Percentiles rank a stretch among this genome's conserved stretches.
These are phyloP conservation scores for Pseudomyrmex flavicornis DNA, from an alignment of 1,140 invertebrate species.

Conservation along the genomic window DNA sequence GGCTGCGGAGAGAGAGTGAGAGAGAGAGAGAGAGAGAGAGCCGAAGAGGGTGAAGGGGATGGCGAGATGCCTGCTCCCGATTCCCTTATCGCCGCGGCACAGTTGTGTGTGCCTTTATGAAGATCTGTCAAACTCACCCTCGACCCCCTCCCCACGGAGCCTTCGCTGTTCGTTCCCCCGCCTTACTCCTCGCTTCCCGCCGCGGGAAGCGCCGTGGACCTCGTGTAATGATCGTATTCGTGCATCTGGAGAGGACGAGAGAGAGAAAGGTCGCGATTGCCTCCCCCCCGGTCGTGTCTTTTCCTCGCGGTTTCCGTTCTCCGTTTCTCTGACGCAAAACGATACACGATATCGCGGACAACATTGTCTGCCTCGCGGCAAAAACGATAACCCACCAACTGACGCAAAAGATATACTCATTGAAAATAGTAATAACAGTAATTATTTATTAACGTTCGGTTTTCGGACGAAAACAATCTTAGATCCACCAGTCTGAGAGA, in stretches of 20 bases:
- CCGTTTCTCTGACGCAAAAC: neutral
- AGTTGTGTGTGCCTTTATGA: slow-evolving; percentile 83
- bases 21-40: slow-evolving; percentile 47
- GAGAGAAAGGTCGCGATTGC: too few species aligned
- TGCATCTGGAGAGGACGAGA: slow-evolving; percentile 40
- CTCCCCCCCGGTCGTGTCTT: too few species aligned
- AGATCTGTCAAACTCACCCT: slow-evolving; percentile 80
- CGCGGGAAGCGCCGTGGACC: slow-evolving; percentile 35
- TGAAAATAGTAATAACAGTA: too few species aligned
- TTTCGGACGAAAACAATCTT: too few species aligned
- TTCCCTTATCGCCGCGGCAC: slow-evolving; percentile 79
- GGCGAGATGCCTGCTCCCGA: slow-evolving; percentile 77
- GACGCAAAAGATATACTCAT: too few species aligned
- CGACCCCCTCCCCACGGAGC: slow-evolving; percentile 56
- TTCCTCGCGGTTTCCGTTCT: slow-evolving; percentile 6
- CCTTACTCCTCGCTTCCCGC: slow-evolving; percentile 27
- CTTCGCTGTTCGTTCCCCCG: slow-evolving; percentile 3
- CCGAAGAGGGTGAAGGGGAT: neutral
- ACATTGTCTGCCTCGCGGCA: too few species aligned
- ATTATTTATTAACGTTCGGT: too few species aligned
- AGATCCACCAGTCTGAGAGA: too few species aligned
- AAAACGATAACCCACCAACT: too few species aligned
- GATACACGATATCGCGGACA: too few species aligned
- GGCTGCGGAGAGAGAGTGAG: slow-evolving; percentile 40
- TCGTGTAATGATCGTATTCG: slow-evolving; percentile 58